Conservation (phyloP, 1,140 invertebrate genomes). For the Diachasmimorpha longicaudata region DNA sequence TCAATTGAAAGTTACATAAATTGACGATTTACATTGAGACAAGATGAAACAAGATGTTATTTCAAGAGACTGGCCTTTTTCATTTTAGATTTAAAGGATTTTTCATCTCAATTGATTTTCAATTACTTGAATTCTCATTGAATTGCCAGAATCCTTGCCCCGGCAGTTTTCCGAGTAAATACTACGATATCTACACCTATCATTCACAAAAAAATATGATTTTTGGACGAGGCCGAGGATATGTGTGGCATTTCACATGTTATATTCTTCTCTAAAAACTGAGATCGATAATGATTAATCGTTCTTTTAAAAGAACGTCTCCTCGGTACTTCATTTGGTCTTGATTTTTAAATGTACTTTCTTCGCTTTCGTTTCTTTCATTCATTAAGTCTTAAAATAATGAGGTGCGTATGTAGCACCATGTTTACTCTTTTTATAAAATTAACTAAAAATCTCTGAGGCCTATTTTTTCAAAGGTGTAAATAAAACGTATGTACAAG, state of each 20-base stretch:
- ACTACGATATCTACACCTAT: slow-evolving; percentile 2
- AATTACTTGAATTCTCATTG: neutral
- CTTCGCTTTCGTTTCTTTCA: slow-evolving; percentile 3
- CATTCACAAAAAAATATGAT: slow-evolving; percentile 30
- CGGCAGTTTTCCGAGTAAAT: neutral
- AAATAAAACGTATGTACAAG: slow-evolving; percentile 1
- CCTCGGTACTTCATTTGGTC: neutral
- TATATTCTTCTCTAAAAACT: neutral
- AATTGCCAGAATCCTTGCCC: neutral
- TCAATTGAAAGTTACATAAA: slow-evolving; percentile 29
- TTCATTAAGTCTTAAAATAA: neutral
- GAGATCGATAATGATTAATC: neutral
- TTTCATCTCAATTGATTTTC: neutral
- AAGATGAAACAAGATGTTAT: slow-evolving; percentile 23
- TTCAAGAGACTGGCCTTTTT: slow-evolving; percentile 20
- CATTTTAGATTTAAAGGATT: neutral
- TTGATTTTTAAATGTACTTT: slow-evolving; percentile 12
- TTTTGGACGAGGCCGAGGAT: slow-evolving; percentile 29
- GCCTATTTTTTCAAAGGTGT: neutral
- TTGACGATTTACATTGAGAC: slow-evolving; percentile 29
- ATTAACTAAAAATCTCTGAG: neutral
- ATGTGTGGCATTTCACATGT: slow-evolving; percentile 8
- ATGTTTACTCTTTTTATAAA: neutral
- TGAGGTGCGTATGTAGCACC: neutral
- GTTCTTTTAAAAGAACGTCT: neutral